phyloP scores from a whole-genome alignment of 2,888 invertebrate species.

The Anarsia innoxiella region DNA sequence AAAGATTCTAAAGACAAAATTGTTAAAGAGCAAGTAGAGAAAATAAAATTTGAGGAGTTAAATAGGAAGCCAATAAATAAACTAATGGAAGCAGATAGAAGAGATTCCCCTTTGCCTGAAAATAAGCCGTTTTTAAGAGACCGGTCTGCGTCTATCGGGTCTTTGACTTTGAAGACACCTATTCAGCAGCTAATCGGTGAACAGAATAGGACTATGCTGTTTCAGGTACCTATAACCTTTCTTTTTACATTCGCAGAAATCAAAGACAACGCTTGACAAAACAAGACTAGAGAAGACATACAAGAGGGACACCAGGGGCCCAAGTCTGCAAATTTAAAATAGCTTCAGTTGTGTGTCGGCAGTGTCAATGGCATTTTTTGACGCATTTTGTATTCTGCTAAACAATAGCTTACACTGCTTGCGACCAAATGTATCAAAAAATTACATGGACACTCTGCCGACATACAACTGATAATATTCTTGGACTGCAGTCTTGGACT shows the following conservation, averaged over 20 bases:
- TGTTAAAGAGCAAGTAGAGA: background rate
- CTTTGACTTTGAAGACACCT: constrained; percentile 65
- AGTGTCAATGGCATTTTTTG: background rate
- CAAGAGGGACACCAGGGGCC: too few relatives aligned
- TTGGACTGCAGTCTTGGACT: too few relatives aligned
- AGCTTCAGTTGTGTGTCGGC: background rate
- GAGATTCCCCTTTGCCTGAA: constrained; percentile 34
- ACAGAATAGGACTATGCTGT: constrained; percentile 94
- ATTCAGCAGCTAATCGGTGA: constrained; percentile 73
- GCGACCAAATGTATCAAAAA: too few relatives aligned
- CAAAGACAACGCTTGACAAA: too few relatives aligned
- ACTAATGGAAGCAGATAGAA: background rate
- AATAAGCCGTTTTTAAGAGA: constrained; percentile 68
- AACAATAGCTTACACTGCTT: too few relatives aligned
- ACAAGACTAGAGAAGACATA: too few relatives aligned
- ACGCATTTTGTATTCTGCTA: too few relatives aligned
- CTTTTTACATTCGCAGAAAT: too few relatives aligned
- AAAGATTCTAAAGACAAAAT: background rate
- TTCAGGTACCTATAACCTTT: constrained; percentile 75
- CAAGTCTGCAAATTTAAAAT: too few relatives aligned
- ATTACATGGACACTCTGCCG: too few relatives aligned
- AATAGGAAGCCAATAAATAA: constrained; percentile 12
- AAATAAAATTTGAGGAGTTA: constrained; percentile 15
- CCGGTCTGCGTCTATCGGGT: constrained; percentile 78
- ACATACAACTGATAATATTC: too few relatives aligned